These are phyloP conservation scores for Ceyx margarethae DNA, from an alignment of 2,113 vertebrate species.

Conservation along the genomic window DNA sequence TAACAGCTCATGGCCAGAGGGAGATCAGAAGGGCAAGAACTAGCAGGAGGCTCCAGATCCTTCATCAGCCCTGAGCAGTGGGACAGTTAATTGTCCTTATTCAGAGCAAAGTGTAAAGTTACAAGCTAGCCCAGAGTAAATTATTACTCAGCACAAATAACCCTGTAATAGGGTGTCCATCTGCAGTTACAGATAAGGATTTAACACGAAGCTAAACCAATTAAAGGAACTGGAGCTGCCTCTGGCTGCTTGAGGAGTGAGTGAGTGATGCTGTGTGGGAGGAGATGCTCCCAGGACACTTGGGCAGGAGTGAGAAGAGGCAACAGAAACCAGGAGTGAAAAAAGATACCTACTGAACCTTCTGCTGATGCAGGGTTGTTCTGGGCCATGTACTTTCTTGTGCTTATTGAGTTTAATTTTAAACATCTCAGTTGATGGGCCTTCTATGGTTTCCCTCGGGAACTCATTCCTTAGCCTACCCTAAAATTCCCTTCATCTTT, in stretches of 20 bases:
- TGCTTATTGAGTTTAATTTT: constrained; percentile 23
- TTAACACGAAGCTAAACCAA: background rate
- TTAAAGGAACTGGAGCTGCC: background rate
- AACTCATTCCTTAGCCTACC: background rate
- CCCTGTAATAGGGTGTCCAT: background rate
- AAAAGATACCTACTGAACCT: background rate
- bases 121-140: background rate
- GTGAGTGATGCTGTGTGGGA: background rate
- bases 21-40: background rate
- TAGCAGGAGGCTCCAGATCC: background rate
- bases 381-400: background rate
- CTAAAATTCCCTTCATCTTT: constrained; percentile 49
- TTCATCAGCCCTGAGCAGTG: background rate
- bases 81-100: background rate
- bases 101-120: background rate
- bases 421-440: background rate
- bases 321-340: background rate
- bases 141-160: background rate
- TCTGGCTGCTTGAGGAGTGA: background rate
- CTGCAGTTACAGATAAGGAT: background rate
- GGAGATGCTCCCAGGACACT: rapidly evolving
- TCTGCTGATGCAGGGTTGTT: background rate
- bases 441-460: constrained; percentile 40
- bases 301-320: background rate
- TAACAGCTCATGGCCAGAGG: background rate